phyloP scores from a whole-genome alignment of 2,797 vertebrate species.

The Sphenopsis melanotis region DNA sequence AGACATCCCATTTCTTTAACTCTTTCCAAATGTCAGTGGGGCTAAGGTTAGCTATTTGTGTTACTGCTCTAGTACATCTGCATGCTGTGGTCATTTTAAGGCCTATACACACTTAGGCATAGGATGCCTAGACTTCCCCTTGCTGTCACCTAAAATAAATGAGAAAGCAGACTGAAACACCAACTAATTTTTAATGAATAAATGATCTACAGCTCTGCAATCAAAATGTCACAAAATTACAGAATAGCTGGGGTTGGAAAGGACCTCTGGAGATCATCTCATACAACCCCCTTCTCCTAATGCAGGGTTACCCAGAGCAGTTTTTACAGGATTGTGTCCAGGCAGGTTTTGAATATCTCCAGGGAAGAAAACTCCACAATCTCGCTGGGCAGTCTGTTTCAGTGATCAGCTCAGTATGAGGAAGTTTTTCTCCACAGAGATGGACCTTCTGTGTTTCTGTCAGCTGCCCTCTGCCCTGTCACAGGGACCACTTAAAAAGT shows the following conservation, averaged over 20 bases:
- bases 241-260: background rate
- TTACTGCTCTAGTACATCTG: rapidly evolving
- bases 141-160: background rate
- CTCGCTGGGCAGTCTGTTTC: background rate
- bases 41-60: background rate
- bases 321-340: background rate
- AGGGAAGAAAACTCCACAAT: background rate
- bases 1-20: background rate
- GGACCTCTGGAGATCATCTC: background rate
- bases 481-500: background rate
- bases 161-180: background rate
- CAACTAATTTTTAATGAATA: background rate
- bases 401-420: rapidly evolving
- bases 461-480: background rate
- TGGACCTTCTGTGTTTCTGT: background rate
- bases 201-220: background rate
- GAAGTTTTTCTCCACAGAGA: background rate
- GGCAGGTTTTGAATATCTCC: background rate
- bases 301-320: background rate
- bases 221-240: background rate
- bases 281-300: background rate
- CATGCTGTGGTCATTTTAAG: background rate
- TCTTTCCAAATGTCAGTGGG: background rate
- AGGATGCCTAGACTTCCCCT: background rate
- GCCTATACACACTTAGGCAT: rapidly evolving